Evolutionary conservation across 2,113 vertebrate species (phyloP), one percentile per base, ranked within the genome.

Genomic region (Fukomys damarensis): DNA sequence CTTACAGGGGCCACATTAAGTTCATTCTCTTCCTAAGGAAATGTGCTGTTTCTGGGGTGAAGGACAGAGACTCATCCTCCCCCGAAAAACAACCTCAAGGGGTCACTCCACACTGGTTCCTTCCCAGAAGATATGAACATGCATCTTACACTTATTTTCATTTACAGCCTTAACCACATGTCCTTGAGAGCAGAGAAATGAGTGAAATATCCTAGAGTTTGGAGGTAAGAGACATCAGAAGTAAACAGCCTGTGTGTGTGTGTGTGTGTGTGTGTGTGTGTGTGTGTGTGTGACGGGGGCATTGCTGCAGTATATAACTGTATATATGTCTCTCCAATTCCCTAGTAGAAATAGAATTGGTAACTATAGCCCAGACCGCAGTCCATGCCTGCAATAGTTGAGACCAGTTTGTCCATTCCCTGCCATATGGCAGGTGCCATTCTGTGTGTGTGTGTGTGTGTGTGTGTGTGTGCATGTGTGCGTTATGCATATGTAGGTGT

Each of bases 81-180:
- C 3, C 7, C n/a, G 56, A 61, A 93, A 70, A 72, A 35, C 63
- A 65, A 65, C 70, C 24, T 22, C 81, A 49, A 26, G 43, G 26
- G 4, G 22, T 9, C 16, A 2, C 10, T 80, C 13, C 41, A 24
- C 0, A 17, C 20, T 65, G 35, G n/a, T 76, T 32, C 56, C 30
- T 30, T 74, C 4, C 26, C 17, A 56, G 77, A 35, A 63, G 3
- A 61, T 2, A 46, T 35, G 0, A 0, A 0, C 0, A 24, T 4
- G 0, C 6, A 9, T 1, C 43, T 4, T 35, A 14, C 14, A 66
- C 10, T 7, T 79, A 2, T 19, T 43, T 38, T 79, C 68, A 79
- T 88, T 95, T 19, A 91, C 79, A 93, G 8, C 9, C 61, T 79
- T 86, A 85, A 30, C 43, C 7, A 38, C 9, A 30, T 54, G 32